Conservation (phyloP, 2,797 vertebrate genomes). For the Chaunax sp. region DNA sequence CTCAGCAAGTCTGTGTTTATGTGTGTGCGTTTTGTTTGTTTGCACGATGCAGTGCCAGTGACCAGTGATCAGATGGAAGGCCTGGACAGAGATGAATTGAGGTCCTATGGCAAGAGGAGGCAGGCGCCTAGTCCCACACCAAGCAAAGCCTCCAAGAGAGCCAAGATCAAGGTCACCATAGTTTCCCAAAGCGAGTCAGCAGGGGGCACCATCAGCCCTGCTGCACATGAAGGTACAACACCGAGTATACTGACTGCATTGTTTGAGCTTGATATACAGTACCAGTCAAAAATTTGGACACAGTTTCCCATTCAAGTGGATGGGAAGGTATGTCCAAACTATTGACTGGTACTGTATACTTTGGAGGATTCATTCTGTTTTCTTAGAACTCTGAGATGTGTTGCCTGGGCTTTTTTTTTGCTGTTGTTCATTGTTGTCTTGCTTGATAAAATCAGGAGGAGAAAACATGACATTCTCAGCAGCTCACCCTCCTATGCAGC, state of each 20-base stretch:
- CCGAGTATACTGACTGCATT: background rate
- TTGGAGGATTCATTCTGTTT: too few species aligned
- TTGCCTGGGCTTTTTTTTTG: background rate
- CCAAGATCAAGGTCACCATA: conserved; percentile 98
- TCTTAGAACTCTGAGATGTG: background rate
- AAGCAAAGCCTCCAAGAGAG: conserved; percentile 90
- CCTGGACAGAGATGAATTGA: conserved; percentile 88
- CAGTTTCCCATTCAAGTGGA: too few species aligned
- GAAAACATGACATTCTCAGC: background rate
- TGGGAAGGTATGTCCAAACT: too few species aligned
- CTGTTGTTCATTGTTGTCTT: background rate
- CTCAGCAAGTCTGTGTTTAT: background rate
- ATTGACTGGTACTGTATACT: too few species aligned
- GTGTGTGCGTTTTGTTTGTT: conserved; percentile 13
- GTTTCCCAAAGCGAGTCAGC: conserved; percentile 90
- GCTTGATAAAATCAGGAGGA: conserved; percentile 23
- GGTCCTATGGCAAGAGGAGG: conserved; percentile 89
- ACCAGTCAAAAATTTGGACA: too few species aligned
- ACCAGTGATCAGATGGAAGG: conserved; percentile 89
- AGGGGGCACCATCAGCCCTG: conserved; percentile 74
- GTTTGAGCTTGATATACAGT: too few species aligned
- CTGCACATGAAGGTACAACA: conserved; percentile 86
- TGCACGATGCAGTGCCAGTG: conserved; percentile 86
- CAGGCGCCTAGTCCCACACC: conserved; percentile 89
- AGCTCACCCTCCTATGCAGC: background rate